A percentile compares a stretch with the other conserved stretches of the same genome.
Conservation (phyloP, 2,113 vertebrate genomes). For the human (Homo sapiens) region DNA sequence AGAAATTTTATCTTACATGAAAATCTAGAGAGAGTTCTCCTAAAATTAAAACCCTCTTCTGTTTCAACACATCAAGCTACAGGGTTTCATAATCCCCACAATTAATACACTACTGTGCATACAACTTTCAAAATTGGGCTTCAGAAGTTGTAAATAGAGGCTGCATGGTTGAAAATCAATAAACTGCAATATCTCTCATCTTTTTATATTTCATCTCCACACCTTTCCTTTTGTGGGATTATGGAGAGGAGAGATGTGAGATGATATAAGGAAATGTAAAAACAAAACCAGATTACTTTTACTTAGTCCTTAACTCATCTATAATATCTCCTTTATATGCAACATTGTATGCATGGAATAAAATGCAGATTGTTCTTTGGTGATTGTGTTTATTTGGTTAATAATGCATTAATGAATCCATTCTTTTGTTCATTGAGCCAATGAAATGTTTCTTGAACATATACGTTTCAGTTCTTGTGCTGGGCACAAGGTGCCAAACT, state of each 20-base stretch:
- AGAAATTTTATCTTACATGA: constrained; percentile 55
- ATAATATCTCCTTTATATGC: not conserved
- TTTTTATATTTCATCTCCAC: not conserved
- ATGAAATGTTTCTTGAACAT: not conserved
- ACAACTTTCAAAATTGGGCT: constrained; percentile 26
- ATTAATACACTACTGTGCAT: constrained; percentile 51
- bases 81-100: constrained; percentile 46
- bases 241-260: not conserved
- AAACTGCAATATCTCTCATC: not conserved
- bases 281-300: not conserved
- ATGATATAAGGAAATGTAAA: not conserved
- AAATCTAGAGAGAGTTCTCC: constrained; percentile 44
- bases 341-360: not conserved
- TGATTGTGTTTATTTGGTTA: not conserved
- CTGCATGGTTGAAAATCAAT: constrained; percentile 24
- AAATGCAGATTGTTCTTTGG: not conserved
- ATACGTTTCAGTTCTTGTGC: not conserved
- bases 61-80: constrained; percentile 24
- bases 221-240: not conserved
- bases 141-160: constrained; percentile 38
- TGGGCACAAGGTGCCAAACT: not conserved
- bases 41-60: constrained; percentile 54
- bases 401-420: not conserved
- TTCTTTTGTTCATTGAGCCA: not conserved
- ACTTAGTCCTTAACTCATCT: not conserved